phyloP scores from a whole-genome alignment of 2,113 vertebrate genomes.

The Neogale vison region DNA sequence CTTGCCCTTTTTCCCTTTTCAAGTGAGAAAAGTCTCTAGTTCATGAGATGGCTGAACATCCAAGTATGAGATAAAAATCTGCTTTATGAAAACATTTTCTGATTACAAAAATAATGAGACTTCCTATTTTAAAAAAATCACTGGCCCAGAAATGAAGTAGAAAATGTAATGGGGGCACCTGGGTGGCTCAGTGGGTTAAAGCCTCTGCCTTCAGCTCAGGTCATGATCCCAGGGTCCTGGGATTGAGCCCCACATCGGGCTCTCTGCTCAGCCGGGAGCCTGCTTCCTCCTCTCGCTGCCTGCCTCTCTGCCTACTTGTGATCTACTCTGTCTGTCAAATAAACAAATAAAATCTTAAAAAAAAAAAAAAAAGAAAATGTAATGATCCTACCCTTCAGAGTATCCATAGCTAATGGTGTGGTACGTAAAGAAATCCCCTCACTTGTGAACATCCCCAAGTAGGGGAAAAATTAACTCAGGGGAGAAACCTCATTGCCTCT shows the following conservation, averaged over 20 bases:
- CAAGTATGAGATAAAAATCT: conserved; percentile 30
- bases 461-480: neutral
- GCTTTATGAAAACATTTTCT: conserved; percentile 24
- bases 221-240: no score
- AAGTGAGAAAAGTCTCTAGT: neutral
- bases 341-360: no score
- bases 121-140: neutral
- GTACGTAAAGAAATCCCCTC: neutral
- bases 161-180: neutral
- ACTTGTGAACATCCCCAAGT: neutral
- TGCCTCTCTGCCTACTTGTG: no score
- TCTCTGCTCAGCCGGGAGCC: no score
- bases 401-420: neutral
- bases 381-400: neutral
- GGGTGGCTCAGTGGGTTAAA: no score
- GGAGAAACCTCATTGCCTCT: neutral
- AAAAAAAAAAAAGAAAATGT: neutral
- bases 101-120: conserved; percentile 1
- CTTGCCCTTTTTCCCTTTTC: neutral
- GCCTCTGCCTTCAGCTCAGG: no score
- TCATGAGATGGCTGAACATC: neutral
- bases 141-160: neutral
- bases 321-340: no score
- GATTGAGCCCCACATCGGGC: no score
- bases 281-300: no score